Percentiles rank a stretch among this genome's conserved stretches.
Conservation (phyloP, 1,140 invertebrate genomes). For the Zaprionus kolodkinae region DNA sequence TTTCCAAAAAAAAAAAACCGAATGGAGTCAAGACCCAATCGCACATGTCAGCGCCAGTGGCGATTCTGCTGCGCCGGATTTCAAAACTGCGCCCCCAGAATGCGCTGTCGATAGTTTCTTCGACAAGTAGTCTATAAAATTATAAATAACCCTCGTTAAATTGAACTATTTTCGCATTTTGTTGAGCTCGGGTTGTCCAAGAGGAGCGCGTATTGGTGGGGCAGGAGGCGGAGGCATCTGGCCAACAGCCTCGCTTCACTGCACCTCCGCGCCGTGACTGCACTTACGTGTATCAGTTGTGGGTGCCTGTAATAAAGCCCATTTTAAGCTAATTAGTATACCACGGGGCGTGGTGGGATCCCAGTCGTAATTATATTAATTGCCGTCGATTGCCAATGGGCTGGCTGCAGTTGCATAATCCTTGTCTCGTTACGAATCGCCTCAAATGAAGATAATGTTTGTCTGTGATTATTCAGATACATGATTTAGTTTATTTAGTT, state of each 20-base stretch:
- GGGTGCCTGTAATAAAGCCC: conserved; percentile 55
- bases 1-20: conserved; percentile 14
- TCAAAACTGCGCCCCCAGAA: conserved; percentile 66
- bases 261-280: conserved; percentile 7
- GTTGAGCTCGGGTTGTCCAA: not conserved
- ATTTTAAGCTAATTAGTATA: conserved; percentile 77
- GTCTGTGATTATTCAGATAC: not conserved
- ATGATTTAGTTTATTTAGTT: not conserved
- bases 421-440: not conserved
- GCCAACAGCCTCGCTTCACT: conserved; percentile 50
- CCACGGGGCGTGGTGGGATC: conserved; percentile 65
- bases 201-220: not conserved
- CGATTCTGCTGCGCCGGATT: conserved; percentile 72
- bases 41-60: conserved; percentile 66
- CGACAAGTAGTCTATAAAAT: conserved; percentile 72
- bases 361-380: conserved; percentile 73
- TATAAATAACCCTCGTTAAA: conserved; percentile 77
- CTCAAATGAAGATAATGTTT: not conserved
- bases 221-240: conserved; percentile 4
- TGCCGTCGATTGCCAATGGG: conserved; percentile 40
- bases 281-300: conserved; percentile 42
- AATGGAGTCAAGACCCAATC: conserved; percentile 21
- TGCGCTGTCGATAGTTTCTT: conserved; percentile 32
- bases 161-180: conserved; percentile 63
- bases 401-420: conserved; percentile 56